phyloP scores from a whole-genome alignment of 2,888 invertebrate species.

The Calephelis perditalis region DNA sequence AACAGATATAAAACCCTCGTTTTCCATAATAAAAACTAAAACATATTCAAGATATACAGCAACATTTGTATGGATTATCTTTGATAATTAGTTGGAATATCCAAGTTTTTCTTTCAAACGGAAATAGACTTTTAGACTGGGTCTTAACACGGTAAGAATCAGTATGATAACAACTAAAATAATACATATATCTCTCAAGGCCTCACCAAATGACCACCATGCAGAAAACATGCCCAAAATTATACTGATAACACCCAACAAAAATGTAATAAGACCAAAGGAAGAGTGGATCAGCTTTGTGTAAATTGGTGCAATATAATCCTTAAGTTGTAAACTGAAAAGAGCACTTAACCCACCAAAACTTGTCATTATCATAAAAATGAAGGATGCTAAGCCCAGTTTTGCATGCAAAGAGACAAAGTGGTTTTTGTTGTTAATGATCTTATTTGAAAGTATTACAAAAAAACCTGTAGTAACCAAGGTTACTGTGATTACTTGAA shows the following conservation, averaged over 20 bases:
- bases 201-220: constrained; percentile 64
- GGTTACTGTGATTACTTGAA: constrained; percentile 53
- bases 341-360: constrained; percentile 64
- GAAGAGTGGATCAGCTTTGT: constrained; percentile 66
- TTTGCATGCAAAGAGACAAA: constrained; percentile 61
- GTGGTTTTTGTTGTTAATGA: constrained; percentile 49
- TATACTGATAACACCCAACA: constrained; percentile 59
- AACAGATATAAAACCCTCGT: not conserved
- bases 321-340: constrained; percentile 63
- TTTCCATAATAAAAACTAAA: not conserved
- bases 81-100: constrained; percentile 44
- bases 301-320: constrained; percentile 64
- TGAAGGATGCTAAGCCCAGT: constrained; percentile 62
- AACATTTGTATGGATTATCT: not conserved
- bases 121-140: constrained; percentile 65
- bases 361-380: constrained; percentile 60
- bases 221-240: constrained; percentile 56
- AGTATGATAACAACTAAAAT: constrained; percentile 51
- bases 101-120: constrained; percentile 65
- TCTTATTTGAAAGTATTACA: constrained; percentile 62
- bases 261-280: constrained; percentile 58
- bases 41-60: not conserved
- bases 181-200: constrained; percentile 51
- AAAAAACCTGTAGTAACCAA: constrained; percentile 55
- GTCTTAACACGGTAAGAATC: constrained; percentile 60